Evolutionary conservation across 53 echinoderm and acorn worm species (phyloP).

Genomic region (Stichopus horrens): DNA sequence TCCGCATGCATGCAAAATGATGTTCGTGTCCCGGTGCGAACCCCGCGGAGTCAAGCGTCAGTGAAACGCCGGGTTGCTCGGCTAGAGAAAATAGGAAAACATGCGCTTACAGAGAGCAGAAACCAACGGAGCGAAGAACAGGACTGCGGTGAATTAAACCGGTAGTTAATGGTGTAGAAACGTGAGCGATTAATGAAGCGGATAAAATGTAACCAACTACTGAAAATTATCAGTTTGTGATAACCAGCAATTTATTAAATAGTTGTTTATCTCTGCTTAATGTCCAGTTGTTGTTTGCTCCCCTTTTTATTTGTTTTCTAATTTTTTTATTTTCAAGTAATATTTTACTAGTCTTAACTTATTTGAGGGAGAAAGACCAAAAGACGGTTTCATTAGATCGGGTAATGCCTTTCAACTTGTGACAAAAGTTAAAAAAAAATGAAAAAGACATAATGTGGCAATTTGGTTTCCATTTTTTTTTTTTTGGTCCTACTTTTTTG

Average conservation of each 20-base stretch:
- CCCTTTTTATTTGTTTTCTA: background rate
- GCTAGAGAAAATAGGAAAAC: background rate
- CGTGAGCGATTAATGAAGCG: conserved; percentile 31
- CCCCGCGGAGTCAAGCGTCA: conserved; percentile 16
- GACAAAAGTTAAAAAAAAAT: too few species aligned
- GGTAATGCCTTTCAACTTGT: too few species aligned
- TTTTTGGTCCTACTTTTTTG: too few species aligned
- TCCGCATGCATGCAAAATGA: background rate
- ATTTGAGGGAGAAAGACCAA: too few species aligned
- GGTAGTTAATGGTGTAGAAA: conserved; percentile 10
- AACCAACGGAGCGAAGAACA: background rate
- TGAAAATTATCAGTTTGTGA: background rate
- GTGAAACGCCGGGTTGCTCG: background rate
- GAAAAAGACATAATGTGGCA: too few species aligned
- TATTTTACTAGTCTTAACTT: too few species aligned
- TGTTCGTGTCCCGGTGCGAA: conserved; percentile 11
- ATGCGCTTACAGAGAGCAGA: background rate
- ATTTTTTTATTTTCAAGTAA: background rate
- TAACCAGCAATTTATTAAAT: conserved; percentile 6
- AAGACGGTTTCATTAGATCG: too few species aligned
- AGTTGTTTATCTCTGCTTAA: background rate
- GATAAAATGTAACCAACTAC: conserved; percentile 3
- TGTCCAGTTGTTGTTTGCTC: background rate
- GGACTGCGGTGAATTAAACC: background rate
- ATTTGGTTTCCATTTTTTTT: too few species aligned